Base-by-base conservation (phyloP, 2,888 invertebrate genomes). In the Glyphotaelius pellucidus region DNA sequence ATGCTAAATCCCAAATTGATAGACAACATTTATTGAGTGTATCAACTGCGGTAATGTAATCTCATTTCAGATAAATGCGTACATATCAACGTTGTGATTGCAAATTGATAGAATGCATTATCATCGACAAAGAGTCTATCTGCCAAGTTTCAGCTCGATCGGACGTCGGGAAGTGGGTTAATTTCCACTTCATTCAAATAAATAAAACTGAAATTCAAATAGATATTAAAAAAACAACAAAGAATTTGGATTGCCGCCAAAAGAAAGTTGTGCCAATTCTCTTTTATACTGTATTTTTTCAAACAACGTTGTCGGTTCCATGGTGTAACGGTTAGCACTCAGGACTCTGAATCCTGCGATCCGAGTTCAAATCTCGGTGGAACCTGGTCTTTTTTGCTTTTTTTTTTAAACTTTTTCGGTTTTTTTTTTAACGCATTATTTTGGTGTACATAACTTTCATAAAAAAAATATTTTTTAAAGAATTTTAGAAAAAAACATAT, bases 261-360 rank as follows among this genome's bases (percentile, higher is more conserved):
- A 67, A 67, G 4, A 67, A 67, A 19, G 67, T 67, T 67, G 67
- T 25, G 67, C n/a, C 2, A n/a, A 67, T 67, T n/a, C 67, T 9
- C 25, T 67, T 67, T 67, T 67, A 67, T 67, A 67, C 1, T 67
- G 67, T n/a, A n/a, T 67, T 67, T 67, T 67, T 67, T 0, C 0
- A 5, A 0, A 2, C 25, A 9, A 9, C 1, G 1, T 67, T 31
- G 30, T 32, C 93, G 96, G 96, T 96, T 95, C 96, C 96, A 96
- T 96, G 96, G 96, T 96, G 96, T 96, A 96, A 96, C 96, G 96
- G 96, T 96, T 96, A 96, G 96, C 96, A 96, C 96, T 96, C 96
- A 96, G 96, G 96, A 96, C 96, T 96, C 95, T 96, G 96, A 96
- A 96, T 96, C 96, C 96, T 96, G 96, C 96, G 96, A 96, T 96